Evolutionary conservation across 2,888 invertebrate species (phyloP).

Genomic region (Netelia fuscicornis): DNA sequence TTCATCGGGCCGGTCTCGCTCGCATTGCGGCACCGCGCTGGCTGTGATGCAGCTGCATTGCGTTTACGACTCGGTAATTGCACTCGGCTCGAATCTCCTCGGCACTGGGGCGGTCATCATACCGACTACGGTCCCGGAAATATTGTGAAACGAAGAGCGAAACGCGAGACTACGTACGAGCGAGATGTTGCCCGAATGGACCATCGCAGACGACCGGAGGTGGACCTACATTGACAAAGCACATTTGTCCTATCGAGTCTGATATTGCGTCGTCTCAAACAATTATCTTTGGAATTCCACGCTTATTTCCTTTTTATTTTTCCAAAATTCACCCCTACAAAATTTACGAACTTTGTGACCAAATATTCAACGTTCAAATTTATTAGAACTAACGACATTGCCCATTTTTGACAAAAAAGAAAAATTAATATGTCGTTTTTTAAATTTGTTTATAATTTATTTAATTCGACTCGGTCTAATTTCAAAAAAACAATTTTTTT

Average conservation of each 20-base stretch:
- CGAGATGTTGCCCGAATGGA: conserved; percentile 41
- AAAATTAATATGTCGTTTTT: too few relatives aligned
- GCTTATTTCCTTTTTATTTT: not conserved
- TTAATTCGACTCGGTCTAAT: too few relatives aligned
- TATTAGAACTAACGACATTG: not conserved
- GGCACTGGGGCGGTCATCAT: conserved; percentile 47
- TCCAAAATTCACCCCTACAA: not conserved
- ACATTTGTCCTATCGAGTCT: conserved; percentile 24
- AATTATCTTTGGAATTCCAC: conserved; percentile 63
- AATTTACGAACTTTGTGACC: too few relatives aligned
- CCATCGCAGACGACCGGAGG: conserved; percentile 72
- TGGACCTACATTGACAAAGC: conserved; percentile 74
- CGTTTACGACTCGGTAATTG: conserved; percentile 69
- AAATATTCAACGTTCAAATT: not conserved
- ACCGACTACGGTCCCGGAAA: conserved; percentile 65
- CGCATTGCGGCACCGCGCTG: conserved; percentile 65
- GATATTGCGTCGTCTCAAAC: conserved; percentile 65
- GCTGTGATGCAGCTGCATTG: conserved; percentile 57
- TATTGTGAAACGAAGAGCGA: conserved; percentile 69
- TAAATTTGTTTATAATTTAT: too few relatives aligned
- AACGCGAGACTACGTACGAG: not conserved
- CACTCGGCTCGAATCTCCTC: conserved; percentile 28
- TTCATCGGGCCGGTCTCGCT: conserved; percentile 19
- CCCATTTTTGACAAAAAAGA: too few relatives aligned
- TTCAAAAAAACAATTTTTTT: too few relatives aligned